A percentile compares a stretch with the other conserved stretches of the same genome.
phyloP scores from a whole-genome alignment of 2,113 vertebrate genomes.

The Marmota flaviventris region DNA sequence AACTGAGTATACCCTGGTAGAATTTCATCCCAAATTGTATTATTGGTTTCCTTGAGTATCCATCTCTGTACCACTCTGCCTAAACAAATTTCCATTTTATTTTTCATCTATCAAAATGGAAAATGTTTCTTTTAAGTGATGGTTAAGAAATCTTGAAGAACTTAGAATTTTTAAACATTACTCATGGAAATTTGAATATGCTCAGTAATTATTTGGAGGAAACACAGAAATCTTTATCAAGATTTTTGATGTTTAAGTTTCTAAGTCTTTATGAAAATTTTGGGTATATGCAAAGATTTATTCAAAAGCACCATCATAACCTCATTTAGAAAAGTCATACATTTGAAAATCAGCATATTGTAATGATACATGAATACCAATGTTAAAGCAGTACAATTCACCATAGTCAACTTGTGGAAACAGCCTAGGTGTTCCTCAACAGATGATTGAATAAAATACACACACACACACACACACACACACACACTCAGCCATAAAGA shows the following conservation, averaged over 20 bases:
- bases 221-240: neutral
- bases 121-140: neutral
- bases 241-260: neutral
- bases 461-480: too few species aligned
- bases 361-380: too few species aligned
- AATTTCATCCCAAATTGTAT: conserved; percentile 15
- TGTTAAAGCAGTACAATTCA: too few species aligned
- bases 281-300: neutral
- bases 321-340: neutral
- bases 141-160: neutral
- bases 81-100: conserved; percentile 16
- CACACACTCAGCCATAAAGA: too few species aligned
- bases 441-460: too few species aligned
- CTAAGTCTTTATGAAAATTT: neutral
- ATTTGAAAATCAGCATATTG: neutral
- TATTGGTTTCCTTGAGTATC: neutral
- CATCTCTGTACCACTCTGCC: neutral
- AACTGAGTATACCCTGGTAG: neutral
- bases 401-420: too few species aligned
- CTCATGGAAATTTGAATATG: neutral
- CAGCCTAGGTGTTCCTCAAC: too few species aligned
- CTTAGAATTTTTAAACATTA: neutral
- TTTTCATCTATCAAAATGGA: conserved; percentile 19
- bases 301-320: neutral
- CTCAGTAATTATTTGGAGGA: neutral